Percentiles rank a stretch among this genome's conserved stretches.
phyloP scores from a whole-genome alignment of 2,888 invertebrate genomes.

The Drosophila pseudotalamancana region DNA sequence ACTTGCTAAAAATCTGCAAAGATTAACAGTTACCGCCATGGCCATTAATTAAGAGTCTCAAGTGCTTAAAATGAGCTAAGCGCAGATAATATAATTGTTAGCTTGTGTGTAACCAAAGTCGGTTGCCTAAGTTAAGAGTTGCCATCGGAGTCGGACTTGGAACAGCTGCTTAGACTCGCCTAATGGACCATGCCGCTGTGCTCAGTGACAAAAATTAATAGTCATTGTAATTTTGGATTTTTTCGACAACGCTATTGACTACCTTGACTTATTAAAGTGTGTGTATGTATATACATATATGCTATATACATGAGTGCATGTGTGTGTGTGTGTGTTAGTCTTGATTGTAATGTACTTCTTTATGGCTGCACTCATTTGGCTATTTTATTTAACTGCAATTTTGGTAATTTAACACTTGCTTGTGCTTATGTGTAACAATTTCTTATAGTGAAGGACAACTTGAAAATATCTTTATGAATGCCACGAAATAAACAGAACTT shows the following conservation, averaged over 20 bases:
- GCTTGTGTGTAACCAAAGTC: constrained; percentile 10
- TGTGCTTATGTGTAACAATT: constrained; percentile 30
- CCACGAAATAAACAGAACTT: background rate
- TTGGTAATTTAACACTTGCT: constrained; percentile 26
- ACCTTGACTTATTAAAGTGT: constrained; percentile 73
- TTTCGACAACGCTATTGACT: constrained; percentile 53
- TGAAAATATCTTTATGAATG: background rate
- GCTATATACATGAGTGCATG: too few species aligned
- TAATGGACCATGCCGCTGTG: constrained; percentile 30
- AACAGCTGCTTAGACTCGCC: constrained; percentile 45
- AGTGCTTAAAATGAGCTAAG: constrained; percentile 8
- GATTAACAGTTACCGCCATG: constrained; percentile 24
- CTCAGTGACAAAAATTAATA: constrained; percentile 49
- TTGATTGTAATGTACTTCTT: constrained; percentile 21
- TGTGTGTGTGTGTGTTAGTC: constrained; percentile 7
- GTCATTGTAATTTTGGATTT: constrained; percentile 74
- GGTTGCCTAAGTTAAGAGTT: constrained; percentile 7
- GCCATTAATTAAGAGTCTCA: constrained; percentile 33
- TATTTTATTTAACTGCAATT: constrained; percentile 28
- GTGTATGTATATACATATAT: too few species aligned
- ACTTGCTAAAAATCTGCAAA: constrained; percentile 85
- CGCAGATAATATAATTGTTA: background rate
- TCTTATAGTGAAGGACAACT: constrained; percentile 19
- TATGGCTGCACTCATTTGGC: constrained; percentile 17
- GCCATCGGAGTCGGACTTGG: constrained; percentile 4